phyloP scores from a whole-genome alignment of 2,113 vertebrate genomes.

The Probosciger aterrimus region DNA sequence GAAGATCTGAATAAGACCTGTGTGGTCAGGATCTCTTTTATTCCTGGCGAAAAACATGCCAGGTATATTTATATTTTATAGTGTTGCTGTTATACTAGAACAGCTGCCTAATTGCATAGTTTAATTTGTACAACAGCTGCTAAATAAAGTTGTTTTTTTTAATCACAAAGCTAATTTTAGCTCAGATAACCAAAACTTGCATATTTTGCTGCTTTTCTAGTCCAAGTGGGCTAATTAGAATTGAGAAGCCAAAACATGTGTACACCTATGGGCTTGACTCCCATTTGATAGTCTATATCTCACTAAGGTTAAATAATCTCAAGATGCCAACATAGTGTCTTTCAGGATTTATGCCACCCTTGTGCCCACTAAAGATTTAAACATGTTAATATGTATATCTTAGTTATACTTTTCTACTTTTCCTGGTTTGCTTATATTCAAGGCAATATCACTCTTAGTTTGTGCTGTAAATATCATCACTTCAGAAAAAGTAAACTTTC shows the following conservation, averaged over 20 bases:
- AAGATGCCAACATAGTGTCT: not conserved
- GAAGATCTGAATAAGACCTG: not conserved
- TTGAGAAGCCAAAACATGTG: not conserved
- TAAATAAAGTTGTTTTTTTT: not conserved
- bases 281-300: not conserved
- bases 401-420: not conserved
- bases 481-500: not conserved
- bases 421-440: not conserved
- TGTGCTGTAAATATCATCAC: not conserved
- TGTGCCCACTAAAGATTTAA: not conserved
- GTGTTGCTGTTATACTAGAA: not conserved
- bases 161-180: not conserved
- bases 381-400: not conserved
- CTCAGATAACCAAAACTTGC: not conserved
- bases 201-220: not conserved
- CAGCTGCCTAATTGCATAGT: not conserved
- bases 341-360: not conserved
- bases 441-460: not conserved
- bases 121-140: constrained; percentile 1
- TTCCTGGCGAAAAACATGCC: not conserved
- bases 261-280: not conserved
- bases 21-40: not conserved
- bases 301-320: not conserved
- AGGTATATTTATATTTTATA: constrained; percentile 1
- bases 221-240: not conserved